Conservation (phyloP, 2,888 invertebrate species). For the Catotricha subobsoleta region DNA sequence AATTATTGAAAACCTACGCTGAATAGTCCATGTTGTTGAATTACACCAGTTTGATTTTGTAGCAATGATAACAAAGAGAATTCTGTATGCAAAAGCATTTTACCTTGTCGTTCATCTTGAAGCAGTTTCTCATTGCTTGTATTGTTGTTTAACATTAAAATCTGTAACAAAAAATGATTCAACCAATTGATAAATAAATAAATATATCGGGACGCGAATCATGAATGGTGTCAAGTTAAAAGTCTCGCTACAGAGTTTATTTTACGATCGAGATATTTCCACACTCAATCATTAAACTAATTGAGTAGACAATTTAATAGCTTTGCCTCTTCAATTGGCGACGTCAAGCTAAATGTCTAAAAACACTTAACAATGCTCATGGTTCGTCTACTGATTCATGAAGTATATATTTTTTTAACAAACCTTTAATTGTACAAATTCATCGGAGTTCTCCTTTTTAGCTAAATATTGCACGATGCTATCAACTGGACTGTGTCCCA, state of each 20-base stretch:
- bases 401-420: too few relatives aligned
- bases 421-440: slow-evolving; percentile 53
- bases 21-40: slow-evolving; percentile 58
- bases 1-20: slow-evolving; percentile 34
- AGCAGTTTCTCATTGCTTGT: slow-evolving; percentile 34
- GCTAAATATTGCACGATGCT: slow-evolving; percentile 61
- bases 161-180: background rate
- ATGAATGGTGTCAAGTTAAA: too few relatives aligned
- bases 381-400: too few relatives aligned
- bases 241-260: too few relatives aligned
- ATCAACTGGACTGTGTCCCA: slow-evolving; percentile 55
- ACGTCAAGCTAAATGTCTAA: too few relatives aligned
- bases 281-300: too few relatives aligned
- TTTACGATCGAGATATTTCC: too few relatives aligned
- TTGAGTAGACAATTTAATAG: too few relatives aligned
- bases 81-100: slow-evolving; percentile 60
- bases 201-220: too few relatives aligned
- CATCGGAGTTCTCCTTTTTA: slow-evolving; percentile 47
- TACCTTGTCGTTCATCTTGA: slow-evolving; percentile 58
- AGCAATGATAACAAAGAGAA: slow-evolving; percentile 51
- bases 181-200: too few relatives aligned
- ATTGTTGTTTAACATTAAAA: slow-evolving; percentile 11
- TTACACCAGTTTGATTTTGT: slow-evolving; percentile 50
- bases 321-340: too few relatives aligned
- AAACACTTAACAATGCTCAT: too few relatives aligned